A percentile compares a stretch with the other conserved stretches of the same genome.
Conservation (phyloP, 2,888 invertebrate genomes). For the Agonopterix alstromeriana region DNA sequence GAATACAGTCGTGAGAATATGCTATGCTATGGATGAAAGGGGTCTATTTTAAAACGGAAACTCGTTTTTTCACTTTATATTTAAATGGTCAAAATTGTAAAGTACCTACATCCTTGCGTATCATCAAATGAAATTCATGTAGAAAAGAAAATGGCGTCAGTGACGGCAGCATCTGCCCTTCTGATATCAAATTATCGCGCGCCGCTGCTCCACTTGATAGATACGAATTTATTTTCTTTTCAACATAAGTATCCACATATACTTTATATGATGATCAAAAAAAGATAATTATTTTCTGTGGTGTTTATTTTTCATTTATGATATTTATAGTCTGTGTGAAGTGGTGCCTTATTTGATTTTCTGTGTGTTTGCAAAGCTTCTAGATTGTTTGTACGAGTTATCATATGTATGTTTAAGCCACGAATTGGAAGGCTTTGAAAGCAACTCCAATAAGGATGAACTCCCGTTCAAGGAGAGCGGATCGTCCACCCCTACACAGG, state of each 20-base stretch:
- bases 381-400: neutral
- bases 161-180: conserved; percentile 12
- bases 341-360: neutral
- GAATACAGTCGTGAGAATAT: no score
- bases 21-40: no score
- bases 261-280: neutral
- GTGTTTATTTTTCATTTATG: neutral
- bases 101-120: no score
- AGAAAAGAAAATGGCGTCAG: conserved; percentile 2
- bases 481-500: no score
- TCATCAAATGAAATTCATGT: neutral
- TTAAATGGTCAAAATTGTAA: no score
- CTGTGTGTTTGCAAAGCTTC: neutral
- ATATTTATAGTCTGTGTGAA: neutral
- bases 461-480: no score
- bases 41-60: no score
- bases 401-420: no score
- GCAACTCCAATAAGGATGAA: no score
- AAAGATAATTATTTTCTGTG: neutral
- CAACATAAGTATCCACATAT: neutral
- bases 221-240: conserved; percentile 22
- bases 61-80: no score
- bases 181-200: conserved; percentile 28
- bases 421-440: no score
- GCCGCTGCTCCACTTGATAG: conserved; percentile 23